Evolutionary conservation across 1,140 invertebrate genomes (phyloP), one percentile per base, ranked within the genome.

Genomic region (Sitobion miscanthi): DNA sequence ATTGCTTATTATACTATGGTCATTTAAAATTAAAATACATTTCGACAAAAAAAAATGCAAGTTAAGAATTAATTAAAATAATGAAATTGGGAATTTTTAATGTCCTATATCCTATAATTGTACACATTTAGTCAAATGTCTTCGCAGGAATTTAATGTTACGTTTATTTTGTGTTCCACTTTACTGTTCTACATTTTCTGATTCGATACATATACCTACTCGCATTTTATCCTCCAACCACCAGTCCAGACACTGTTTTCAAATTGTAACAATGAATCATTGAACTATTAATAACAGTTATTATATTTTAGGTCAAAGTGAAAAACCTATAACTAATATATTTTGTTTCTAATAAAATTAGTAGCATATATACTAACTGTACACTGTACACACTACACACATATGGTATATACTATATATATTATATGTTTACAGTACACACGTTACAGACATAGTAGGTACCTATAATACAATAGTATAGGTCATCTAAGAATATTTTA

Each of bases 131-230:
- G 0, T 77, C 30, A 77, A 77, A 35, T 4, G 30, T 77, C 14
- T 77, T 77, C 14, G 1, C 6, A 17, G n/a, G n/a, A 77, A 77
- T 77, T n/a, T 20, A n/a, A 77, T 77, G 62, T 77, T 77, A 17
- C 62, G 14, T n/a, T 77, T 77, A 77, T 30, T 77, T 77, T 77
- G 30, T 4, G 62, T 77, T 17, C 62, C 17, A 77, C 62, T 77
- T 77, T 20, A 77, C 62, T 77, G 62, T 77, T 77, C 62, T 77
- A 77, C 62, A n/a, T 77, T 77, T n/a, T 77, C 62, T 77, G 62
- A 77, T 77, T 35, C n/a, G 30, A n/a, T 77, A 35, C 62, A n/a
- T 77, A n/a, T 77, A 35, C 62, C 17, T 77, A n/a, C 62, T 77
- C 62, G n/a, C 30, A 77, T 77, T 77, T 77, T 77, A 9, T 69